Base-by-base conservation (phyloP, 2,888 invertebrate species). In the Synergus itoensis region DNA sequence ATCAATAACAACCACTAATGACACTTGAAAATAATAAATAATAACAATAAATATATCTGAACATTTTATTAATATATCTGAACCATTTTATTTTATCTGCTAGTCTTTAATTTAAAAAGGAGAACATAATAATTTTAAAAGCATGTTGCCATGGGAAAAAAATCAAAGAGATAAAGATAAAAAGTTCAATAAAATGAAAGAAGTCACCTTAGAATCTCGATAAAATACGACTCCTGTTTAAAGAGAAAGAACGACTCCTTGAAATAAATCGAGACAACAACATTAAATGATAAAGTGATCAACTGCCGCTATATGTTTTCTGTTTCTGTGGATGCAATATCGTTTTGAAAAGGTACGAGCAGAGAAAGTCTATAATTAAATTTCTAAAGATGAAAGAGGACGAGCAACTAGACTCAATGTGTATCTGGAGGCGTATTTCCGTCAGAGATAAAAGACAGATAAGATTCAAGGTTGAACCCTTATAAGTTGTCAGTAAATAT, bases 211-310 rank as follows among this genome's bases (percentile, higher is more conserved):
- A 21, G 60, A 60, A 67, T 67, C 67, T 67, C 12, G n/a, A 43
- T 45, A 21, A 67, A 67, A 67, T 43, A 67, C 21, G 43, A 67
- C 67, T 45, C 12, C 43, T 21, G 14, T 67, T 65, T 43, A 4
- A 11, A 18, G 11, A 43, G n/a, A 43, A 65, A 65, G 41, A 43
- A 18, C 12, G 41, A 41, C 43, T 65, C 5, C 4, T 12, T 43
- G 43, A 67, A 67, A 67, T 67, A 67, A 67, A 67, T 67, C 43
- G 45, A 43, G n/a, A 3, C 28, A 28, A 45, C 67, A 45, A 67
- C 14, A 3, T 67, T 67, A 67, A 67, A 43, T 67, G 67, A 45
- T 67, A 45, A 67, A 45, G 21, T 67, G 67, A 67, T 45, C 45
- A 67, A 67, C 67, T 67, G 21, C 14, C 21, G 43, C 21, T 21